Conservation (phyloP, 2,888 invertebrate genomes). For the Catocala sponsa region DNA sequence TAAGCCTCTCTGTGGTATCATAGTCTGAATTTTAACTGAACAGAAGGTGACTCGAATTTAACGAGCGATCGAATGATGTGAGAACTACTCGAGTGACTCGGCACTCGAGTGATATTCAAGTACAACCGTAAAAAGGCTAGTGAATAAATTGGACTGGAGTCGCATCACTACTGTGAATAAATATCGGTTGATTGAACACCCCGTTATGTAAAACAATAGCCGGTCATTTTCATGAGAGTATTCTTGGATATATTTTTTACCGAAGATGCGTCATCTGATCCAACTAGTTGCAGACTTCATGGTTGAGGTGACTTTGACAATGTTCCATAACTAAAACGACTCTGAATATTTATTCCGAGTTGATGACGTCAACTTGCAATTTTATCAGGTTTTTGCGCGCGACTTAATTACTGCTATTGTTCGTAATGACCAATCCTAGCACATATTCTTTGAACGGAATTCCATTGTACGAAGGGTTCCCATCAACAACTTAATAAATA, state of each 20-base stretch:
- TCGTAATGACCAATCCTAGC: constrained; percentile 39
- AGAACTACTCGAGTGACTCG: too few relatives aligned
- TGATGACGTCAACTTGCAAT: constrained; percentile 40
- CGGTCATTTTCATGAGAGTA: not conserved
- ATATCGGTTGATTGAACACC: constrained; percentile 6
- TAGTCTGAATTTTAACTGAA: too few relatives aligned
- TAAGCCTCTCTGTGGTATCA: too few relatives aligned
- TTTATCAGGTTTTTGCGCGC: constrained; percentile 31
- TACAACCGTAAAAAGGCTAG: too few relatives aligned
- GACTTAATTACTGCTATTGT: constrained; percentile 47
- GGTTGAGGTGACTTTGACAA: constrained; percentile 42
- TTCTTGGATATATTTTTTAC: constrained; percentile 4
- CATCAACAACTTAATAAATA: not conserved
- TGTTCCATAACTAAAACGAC: constrained; percentile 21
- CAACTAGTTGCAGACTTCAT: constrained; percentile 30
- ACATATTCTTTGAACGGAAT: not conserved
- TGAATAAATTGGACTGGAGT: too few relatives aligned
- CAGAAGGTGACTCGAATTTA: too few relatives aligned
- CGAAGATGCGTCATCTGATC: constrained; percentile 17
- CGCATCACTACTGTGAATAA: not conserved
- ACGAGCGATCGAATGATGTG: too few relatives aligned
- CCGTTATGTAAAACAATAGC: not conserved
- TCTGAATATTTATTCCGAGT: constrained; percentile 2
- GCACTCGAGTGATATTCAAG: too few relatives aligned
- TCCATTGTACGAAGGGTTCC: not conserved